phyloP scores from a whole-genome alignment of 2,888 invertebrate genomes.

The Pandemis heparana region DNA sequence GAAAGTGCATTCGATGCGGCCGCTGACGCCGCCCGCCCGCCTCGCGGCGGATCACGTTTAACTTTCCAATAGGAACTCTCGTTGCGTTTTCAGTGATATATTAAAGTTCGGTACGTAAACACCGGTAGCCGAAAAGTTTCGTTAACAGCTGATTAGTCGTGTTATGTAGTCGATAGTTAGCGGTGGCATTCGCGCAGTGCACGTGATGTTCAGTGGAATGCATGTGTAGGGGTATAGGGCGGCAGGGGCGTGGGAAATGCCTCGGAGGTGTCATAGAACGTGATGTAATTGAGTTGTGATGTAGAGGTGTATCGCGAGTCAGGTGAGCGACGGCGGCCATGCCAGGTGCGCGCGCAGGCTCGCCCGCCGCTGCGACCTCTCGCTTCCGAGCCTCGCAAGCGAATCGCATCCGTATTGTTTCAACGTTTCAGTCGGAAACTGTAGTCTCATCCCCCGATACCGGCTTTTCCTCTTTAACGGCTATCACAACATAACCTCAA shows the following conservation, averaged over 20 bases:
- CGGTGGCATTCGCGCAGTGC: constrained; percentile 57
- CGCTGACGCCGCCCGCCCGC: constrained; percentile 63
- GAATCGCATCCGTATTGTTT: constrained; percentile 71
- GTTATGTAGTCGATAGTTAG: constrained; percentile 62
- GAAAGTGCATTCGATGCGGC: constrained; percentile 75
- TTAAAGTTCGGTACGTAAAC: constrained; percentile 70
- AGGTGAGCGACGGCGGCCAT: constrained; percentile 83
- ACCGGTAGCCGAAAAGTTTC: constrained; percentile 75
- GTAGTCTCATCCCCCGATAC: constrained; percentile 56
- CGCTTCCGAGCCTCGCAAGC: constrained; percentile 59
- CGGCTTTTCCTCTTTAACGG: constrained; percentile 76
- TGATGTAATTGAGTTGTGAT: constrained; percentile 74
- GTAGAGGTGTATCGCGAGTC: constrained; percentile 76
- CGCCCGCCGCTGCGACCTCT: constrained; percentile 65
- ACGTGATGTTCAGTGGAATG: constrained; percentile 57
- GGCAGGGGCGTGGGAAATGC: constrained; percentile 51
- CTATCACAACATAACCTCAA: constrained; percentile 85
- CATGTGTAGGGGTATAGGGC: constrained; percentile 53
- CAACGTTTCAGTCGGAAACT: constrained; percentile 66
- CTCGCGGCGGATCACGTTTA: constrained; percentile 59
- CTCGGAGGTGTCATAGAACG: constrained; percentile 51
- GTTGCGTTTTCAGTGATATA: constrained; percentile 69
- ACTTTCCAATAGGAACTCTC: constrained; percentile 57
- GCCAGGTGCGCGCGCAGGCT: constrained; percentile 83
- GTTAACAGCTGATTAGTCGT: constrained; percentile 82